Percentiles rank a stretch among this genome's conserved stretches.
Evolutionary conservation across 2,113 vertebrate species (phyloP).

Genomic region (Atractosteus spatula): DNA sequence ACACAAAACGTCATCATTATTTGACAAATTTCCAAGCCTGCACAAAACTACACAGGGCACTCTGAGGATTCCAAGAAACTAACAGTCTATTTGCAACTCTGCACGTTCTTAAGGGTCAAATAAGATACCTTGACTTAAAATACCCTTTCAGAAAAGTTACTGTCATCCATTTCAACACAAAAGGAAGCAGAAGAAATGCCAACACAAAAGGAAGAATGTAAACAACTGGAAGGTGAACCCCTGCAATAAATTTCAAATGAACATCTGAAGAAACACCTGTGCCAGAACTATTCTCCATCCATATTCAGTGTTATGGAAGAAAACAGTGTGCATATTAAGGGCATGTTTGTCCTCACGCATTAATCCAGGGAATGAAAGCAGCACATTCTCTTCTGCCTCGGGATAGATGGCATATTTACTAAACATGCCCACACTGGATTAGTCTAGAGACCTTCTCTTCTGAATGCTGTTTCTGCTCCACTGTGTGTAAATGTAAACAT

Average conservation of each 20-base stretch:
- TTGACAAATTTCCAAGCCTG: too few relatives aligned
- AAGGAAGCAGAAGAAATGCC: conserved; percentile 3
- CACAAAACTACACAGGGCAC: too few relatives aligned
- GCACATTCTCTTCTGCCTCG: conserved; percentile 45
- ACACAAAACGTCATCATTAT: too few relatives aligned
- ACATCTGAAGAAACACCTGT: conserved; percentile 29
- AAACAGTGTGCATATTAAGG: conserved; percentile 47
- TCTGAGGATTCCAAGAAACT: too few relatives aligned
- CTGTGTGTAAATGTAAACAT: conserved; percentile 19
- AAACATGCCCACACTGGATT: conserved; percentile 50
- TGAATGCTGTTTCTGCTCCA: conserved; percentile 7
- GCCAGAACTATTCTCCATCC: conserved; percentile 10
- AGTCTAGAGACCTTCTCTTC: conserved; percentile 10
- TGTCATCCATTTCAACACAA: neutral
- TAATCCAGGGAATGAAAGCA: conserved; percentile 63
- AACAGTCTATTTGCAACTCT: too few relatives aligned
- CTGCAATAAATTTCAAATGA: neutral
- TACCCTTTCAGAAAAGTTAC: conserved; percentile 1
- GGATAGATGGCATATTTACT: conserved; percentile 62
- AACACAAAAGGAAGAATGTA: conserved; percentile 15
- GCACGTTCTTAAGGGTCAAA: neutral
- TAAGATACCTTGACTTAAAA: neutral
- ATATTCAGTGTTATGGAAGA: conserved; percentile 17
- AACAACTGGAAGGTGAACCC: neutral
- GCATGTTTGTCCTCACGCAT: conserved; percentile 62